Evolutionary conservation across 2,113 vertebrate species (phyloP).

Genomic region (Anoura caudifer): DNA sequence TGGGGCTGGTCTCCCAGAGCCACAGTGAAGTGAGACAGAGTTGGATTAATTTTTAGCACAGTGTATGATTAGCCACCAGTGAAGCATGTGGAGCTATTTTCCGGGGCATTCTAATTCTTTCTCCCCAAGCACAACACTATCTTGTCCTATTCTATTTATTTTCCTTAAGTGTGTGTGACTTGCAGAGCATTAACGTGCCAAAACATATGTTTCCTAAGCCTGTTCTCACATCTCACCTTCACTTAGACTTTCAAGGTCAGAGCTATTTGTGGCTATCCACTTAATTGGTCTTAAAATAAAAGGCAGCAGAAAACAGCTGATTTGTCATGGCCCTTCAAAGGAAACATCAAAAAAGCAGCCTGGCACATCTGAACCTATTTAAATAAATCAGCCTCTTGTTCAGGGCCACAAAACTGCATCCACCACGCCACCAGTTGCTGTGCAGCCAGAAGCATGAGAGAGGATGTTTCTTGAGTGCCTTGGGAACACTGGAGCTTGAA

Average conservation of each 20-base stretch:
- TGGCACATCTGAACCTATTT: slow-evolving; percentile 47
- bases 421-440: neutral
- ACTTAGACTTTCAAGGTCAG: slow-evolving; percentile 72
- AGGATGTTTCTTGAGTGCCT: slow-evolving; percentile 4
- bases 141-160: slow-evolving; percentile 61
- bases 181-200: slow-evolving; percentile 15
- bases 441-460: neutral
- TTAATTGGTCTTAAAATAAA: slow-evolving; percentile 70
- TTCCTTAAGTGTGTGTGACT: slow-evolving; percentile 7
- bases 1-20: slow-evolving; percentile 78
- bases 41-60: slow-evolving; percentile 80
- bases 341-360: slow-evolving; percentile 31
- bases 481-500: slow-evolving; percentile 51
- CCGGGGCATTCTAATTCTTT: slow-evolving; percentile 29
- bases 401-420: slow-evolving; percentile 24
- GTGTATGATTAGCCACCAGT: slow-evolving; percentile 57
- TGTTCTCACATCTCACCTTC: slow-evolving; percentile 65
- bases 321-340: slow-evolving; percentile 40
- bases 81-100: slow-evolving; percentile 46
- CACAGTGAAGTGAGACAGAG: slow-evolving; percentile 83
- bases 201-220: slow-evolving; percentile 62
- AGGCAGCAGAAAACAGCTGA: slow-evolving; percentile 46
- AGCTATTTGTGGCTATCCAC: slow-evolving; percentile 71
- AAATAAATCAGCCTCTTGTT: slow-evolving; percentile 51
- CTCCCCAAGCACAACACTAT: slow-evolving; percentile 39